Base-by-base conservation (phyloP, 2,113 vertebrate genomes). In the Jaculus jaculus region DNA sequence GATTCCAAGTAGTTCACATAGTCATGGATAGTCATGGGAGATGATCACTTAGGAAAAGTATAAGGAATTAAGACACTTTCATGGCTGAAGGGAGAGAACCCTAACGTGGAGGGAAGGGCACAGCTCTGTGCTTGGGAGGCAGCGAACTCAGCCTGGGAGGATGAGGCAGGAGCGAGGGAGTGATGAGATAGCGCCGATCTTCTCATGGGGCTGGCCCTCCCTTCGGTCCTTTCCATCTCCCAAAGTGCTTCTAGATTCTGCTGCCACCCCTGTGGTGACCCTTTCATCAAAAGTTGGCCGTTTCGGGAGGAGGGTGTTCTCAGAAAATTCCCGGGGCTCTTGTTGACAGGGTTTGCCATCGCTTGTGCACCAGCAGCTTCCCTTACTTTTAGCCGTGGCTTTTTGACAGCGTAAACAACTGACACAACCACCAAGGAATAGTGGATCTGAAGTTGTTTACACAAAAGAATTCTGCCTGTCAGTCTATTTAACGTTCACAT, bases 401-500 rank as follows among this genome's bases (percentile, higher is more conserved):
- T 98, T 98, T 92, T 96, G 97, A 97, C 98, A 97, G 95, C 98
- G 96, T 98, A 98, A 98, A 98, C 97, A 98, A 98, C 97, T 97
- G 98, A 98, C 97, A 98, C 71, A 97, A 96, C 93, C 97, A 96
- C 69, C 92, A 96, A 98, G 95, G 97, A 97, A 97, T 89, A 98
- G 97, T 97, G 97, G 97, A 97, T 98, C 97, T 98, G 97, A 98
- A 98, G 97, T 92, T 97, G 97, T 98, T 98, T 98, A 98, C 96
- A 97, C 96, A 96, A 97, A 98, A 97, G 97, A 95, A 98, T 98
- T 98, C 98, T 97, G 97, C 98, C 97, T 98, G 98, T 98, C 98
- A 98, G 96, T 98, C 95, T 98, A 97, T 98, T 98, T 98, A 98
- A 97, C 97, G 97, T 98, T 98, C 98, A 97, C 96, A 98, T 97